Percentiles rank a stretch among this genome's conserved stretches.
Evolutionary conservation across 2,797 vertebrate genomes (phyloP).

Genomic region (Brachymystax lenok): DNA sequence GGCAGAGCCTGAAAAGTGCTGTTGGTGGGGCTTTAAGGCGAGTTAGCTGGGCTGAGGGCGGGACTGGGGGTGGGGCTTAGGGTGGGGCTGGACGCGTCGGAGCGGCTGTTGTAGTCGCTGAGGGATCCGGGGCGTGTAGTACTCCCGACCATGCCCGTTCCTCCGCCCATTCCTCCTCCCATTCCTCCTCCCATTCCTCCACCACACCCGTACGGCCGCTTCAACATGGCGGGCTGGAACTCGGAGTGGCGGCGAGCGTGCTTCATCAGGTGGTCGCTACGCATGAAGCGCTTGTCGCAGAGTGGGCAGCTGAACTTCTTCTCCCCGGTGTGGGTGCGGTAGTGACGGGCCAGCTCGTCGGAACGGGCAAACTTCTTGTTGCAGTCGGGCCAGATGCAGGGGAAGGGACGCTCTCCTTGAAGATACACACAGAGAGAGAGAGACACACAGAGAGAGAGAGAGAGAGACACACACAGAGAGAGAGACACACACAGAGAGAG

Average conservation of each 20-base stretch:
- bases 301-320: constrained; percentile 84
- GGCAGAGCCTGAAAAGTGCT: constrained; percentile 58
- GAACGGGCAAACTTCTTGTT: constrained; percentile 85
- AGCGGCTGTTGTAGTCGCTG: constrained; percentile 71
- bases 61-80: constrained; percentile 79
- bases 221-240: constrained; percentile 83
- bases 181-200: not conserved
- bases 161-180: not conserved
- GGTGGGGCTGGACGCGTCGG: constrained; percentile 79
- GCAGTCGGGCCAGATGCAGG: constrained; percentile 83
- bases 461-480: too few species aligned
- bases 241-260: constrained; percentile 82
- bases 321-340: constrained; percentile 84
- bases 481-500: not conserved
- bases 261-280: constrained; percentile 85
- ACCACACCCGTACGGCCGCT: constrained; percentile 60
- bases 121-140: constrained; percentile 3
- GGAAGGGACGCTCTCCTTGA: constrained; percentile 82
- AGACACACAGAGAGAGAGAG: too few species aligned
- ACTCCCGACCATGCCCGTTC: not conserved
- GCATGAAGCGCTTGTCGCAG: constrained; percentile 87
- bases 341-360: constrained; percentile 82
- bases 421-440: not conserved
- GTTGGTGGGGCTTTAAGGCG: constrained; percentile 68
- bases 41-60: constrained; percentile 77